Percentiles rank a stretch among this genome's conserved stretches.
phyloP scores from a whole-genome alignment of 1,140 invertebrate genomes.

The Drosophila teissieri region DNA sequence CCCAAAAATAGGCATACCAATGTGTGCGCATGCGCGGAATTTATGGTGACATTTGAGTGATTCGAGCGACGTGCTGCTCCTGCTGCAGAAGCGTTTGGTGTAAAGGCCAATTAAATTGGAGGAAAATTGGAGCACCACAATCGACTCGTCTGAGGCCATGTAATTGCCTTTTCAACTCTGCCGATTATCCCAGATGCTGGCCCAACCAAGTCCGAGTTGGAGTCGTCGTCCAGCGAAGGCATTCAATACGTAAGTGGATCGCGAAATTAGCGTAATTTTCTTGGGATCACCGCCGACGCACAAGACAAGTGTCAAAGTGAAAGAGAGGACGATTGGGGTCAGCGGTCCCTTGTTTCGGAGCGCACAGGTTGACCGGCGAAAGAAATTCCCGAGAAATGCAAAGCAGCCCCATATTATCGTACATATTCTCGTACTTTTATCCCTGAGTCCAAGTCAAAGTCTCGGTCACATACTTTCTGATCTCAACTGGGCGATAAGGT shows the following conservation, averaged over 20 bases:
- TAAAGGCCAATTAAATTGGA: slow-evolving; percentile 81
- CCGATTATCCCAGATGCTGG: slow-evolving; percentile 75
- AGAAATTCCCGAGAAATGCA: slow-evolving; percentile 75
- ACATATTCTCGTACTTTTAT: neutral
- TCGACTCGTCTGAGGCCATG: slow-evolving; percentile 47
- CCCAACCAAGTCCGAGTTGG: neutral
- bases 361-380: slow-evolving; percentile 60
- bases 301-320: slow-evolving; percentile 78
- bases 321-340: slow-evolving; percentile 57
- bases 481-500: slow-evolving; percentile 63
- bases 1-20: slow-evolving; percentile 81
- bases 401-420: slow-evolving; percentile 31
- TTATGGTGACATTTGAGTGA: slow-evolving; percentile 84
- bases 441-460: neutral
- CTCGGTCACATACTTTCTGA: slow-evolving; percentile 77
- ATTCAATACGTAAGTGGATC: slow-evolving; percentile 69
- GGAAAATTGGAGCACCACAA: slow-evolving; percentile 74
- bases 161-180: slow-evolving; percentile 81
- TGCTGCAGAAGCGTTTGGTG: slow-evolving; percentile 58
- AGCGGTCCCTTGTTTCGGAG: slow-evolving; percentile 28
- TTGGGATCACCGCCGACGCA: slow-evolving; percentile 60
- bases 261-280: slow-evolving; percentile 79
- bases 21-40: slow-evolving; percentile 83
- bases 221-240: slow-evolving; percentile 17
- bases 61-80: slow-evolving; percentile 74